phyloP scores from a whole-genome alignment of 2,113 vertebrate genomes.

The Peucedramus taeniatus region DNA sequence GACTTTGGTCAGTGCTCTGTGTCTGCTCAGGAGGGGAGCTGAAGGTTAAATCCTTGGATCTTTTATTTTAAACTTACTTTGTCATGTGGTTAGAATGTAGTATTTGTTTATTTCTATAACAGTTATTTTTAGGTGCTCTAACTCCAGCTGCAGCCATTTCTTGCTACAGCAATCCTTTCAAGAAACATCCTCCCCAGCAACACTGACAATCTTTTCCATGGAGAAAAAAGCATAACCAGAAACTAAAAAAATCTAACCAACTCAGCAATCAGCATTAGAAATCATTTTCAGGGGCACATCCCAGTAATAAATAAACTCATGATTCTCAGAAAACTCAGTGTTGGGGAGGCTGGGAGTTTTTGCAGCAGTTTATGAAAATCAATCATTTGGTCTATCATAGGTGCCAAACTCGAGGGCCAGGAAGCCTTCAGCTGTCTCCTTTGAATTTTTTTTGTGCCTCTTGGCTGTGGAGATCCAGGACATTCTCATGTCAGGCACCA shows the following conservation, averaged over 20 bases:
- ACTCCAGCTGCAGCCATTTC: neutral
- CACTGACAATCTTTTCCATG: neutral
- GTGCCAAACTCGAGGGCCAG: rapidly evolving
- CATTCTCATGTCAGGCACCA: neutral
- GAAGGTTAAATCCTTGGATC: neutral
- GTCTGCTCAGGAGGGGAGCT: neutral
- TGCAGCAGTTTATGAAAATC: neutral
- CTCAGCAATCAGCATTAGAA: neutral
- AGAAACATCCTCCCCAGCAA: neutral
- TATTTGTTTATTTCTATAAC: neutral
- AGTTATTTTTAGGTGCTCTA: constrained; percentile 11
- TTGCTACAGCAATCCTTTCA: neutral
- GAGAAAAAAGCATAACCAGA: neutral
- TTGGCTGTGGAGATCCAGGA: neutral
- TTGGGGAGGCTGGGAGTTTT: neutral
- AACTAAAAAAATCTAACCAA: neutral
- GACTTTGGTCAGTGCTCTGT: neutral
- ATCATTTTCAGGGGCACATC: neutral
- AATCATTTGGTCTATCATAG: neutral
- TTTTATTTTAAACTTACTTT: neutral
- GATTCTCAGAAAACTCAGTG: neutral
- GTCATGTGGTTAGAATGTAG: neutral
- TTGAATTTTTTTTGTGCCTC: neutral
- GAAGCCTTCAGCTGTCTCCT: neutral
- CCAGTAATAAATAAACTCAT: neutral